These are phyloP conservation scores for Apistogramma diplotaenia DNA, from an alignment of 2,113 vertebrate species.

Conservation along the genomic window DNA sequence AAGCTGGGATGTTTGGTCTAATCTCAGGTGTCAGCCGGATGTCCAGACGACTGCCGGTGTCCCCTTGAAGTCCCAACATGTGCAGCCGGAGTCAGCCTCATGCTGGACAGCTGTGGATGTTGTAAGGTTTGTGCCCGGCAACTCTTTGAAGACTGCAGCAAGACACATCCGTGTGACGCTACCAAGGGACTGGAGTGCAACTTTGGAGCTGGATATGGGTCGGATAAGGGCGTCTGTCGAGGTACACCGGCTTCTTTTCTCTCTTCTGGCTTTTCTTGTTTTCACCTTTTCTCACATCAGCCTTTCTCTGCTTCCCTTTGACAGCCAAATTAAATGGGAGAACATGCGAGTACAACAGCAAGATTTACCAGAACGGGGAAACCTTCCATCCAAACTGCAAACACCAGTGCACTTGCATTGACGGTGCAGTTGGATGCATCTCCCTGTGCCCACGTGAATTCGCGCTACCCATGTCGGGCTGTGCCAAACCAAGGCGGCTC, in stretches of 20 bases:
- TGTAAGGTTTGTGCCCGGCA: conserved; percentile 90
- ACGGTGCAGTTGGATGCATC: conserved; percentile 90
- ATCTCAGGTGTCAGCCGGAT: conserved; percentile 46
- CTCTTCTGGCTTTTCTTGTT: neutral
- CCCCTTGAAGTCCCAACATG: conserved; percentile 73
- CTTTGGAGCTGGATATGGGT: conserved; percentile 84
- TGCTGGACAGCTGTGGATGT: conserved; percentile 86
- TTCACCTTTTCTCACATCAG: neutral
- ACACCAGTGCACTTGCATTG: conserved; percentile 95
- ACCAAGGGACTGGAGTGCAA: conserved; percentile 95
- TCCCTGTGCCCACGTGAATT: conserved; percentile 90
- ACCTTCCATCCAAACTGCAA: conserved; percentile 95
- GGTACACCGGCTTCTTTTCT: conserved; percentile 70
- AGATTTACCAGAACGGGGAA: conserved; percentile 94
- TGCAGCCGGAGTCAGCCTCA: conserved; percentile 84
- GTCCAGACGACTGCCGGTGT: conserved; percentile 49
- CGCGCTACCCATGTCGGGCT: conserved; percentile 84
- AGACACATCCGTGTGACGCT: conserved; percentile 86
- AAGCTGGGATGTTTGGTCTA: neutral
- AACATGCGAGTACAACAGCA: conserved; percentile 93
- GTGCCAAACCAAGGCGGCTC: conserved; percentile 83
- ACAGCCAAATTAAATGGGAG: conserved; percentile 90
- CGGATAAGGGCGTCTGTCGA: conserved; percentile 89
- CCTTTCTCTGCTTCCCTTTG: conserved; percentile 10
- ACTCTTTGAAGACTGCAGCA: conserved; percentile 94